phyloP scores from a whole-genome alignment of 1,140 invertebrate genomes.

The Trypoxylus dichotomus region DNA sequence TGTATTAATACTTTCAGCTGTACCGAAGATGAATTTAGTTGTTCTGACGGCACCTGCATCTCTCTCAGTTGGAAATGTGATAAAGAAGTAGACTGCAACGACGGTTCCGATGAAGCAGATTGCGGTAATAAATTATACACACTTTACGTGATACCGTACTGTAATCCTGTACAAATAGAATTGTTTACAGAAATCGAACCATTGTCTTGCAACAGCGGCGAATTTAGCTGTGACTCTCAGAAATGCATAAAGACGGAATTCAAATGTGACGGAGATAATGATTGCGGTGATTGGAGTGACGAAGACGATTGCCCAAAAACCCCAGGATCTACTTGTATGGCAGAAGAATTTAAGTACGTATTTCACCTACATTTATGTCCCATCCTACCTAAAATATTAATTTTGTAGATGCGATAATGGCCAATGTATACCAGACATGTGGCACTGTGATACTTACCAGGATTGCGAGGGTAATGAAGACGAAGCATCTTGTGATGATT shows the following conservation, averaged over 20 bases:
- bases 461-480: constrained; percentile 84
- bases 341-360: constrained; percentile 65
- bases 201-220: constrained; percentile 66
- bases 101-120: constrained; percentile 63
- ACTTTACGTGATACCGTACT: not conserved
- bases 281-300: constrained; percentile 86
- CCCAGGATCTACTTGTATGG: constrained; percentile 57
- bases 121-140: constrained; percentile 53
- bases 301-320: constrained; percentile 70
- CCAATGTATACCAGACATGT: constrained; percentile 73
- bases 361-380: not conserved
- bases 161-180: constrained; percentile 14
- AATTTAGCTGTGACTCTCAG: constrained; percentile 70
- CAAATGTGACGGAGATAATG: constrained; percentile 84
- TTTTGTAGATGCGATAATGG: constrained; percentile 58
- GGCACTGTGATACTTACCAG: constrained; percentile 79
- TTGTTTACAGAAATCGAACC: constrained; percentile 55
- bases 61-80: constrained; percentile 64
- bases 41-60: constrained; percentile 66
- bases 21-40: constrained; percentile 61
- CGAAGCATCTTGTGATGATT: constrained; percentile 70
- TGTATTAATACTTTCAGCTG: constrained; percentile 54
- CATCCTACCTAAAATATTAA: not conserved
- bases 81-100: constrained; percentile 62
- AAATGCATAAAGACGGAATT: constrained; percentile 73